These are phyloP conservation scores for Sabatieria punctata DNA, from an alignment of 2,888 invertebrate species.

Conservation along the genomic window DNA sequence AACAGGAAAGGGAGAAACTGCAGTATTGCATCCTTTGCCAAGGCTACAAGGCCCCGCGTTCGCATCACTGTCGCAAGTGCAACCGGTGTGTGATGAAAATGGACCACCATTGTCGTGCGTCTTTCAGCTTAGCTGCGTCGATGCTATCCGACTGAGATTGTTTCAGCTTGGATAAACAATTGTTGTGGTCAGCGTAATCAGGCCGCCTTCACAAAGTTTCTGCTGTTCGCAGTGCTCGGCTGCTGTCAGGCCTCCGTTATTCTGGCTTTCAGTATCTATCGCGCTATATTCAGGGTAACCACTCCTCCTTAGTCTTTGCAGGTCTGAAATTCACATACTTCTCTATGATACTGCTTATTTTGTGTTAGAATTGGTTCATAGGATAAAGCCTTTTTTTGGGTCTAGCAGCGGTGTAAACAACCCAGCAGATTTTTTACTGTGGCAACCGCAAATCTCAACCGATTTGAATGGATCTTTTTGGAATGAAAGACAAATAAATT, in stretches of 20 bases:
- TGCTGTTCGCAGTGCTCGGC: conserved; percentile 69
- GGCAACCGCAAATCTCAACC: too few species aligned
- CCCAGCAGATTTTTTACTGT: too few species aligned
- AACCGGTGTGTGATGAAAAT: conserved; percentile 75
- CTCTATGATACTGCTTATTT: too few species aligned
- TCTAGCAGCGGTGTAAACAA: too few species aligned
- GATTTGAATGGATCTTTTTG: too few species aligned
- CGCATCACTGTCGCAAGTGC: conserved; percentile 44
- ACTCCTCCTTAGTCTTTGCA: too few species aligned
- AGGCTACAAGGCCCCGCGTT: conserved; percentile 65
- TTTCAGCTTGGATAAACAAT: conserved; percentile 68
- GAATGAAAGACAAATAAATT: too few species aligned
- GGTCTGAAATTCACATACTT: too few species aligned
- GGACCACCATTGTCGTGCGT: conserved; percentile 73
- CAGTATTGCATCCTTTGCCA: conserved; percentile 74
- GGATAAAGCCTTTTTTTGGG: too few species aligned
- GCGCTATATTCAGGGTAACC: conserved; percentile 37
- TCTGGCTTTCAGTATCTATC: conserved; percentile 49
- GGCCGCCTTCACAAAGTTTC: conserved; percentile 68
- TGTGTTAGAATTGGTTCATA: too few species aligned
- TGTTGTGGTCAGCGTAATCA: conserved; percentile 93
- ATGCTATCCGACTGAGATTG: too few species aligned
- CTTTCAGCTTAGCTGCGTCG: too few species aligned
- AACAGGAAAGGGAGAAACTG: conserved; percentile 48
- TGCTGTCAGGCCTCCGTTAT: conserved; percentile 66